Conservation (phyloP, 2,797 vertebrate species). For the Cuculus canorus region DNA sequence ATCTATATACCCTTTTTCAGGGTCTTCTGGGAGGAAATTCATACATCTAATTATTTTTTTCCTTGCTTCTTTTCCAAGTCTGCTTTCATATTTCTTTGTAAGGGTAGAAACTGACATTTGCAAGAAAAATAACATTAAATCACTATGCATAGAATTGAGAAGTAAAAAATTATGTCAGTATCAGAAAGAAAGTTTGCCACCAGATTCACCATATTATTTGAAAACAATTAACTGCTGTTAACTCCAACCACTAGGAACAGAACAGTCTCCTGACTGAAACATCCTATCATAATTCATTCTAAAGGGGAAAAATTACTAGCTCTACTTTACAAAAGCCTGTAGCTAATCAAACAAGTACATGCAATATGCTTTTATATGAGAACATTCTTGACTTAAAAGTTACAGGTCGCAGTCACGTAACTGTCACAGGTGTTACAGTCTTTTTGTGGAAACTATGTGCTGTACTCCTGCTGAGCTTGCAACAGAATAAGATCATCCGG, state of each 20-base stretch:
- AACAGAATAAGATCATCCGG: constrained; percentile 7
- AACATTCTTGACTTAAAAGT: neutral
- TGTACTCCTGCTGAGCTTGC: neutral
- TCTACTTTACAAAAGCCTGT: neutral
- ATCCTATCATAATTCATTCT: neutral
- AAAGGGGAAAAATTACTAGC: neutral
- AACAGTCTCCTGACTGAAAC: neutral
- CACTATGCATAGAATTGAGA: neutral
- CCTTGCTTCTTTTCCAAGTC: neutral
- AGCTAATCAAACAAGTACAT: neutral
- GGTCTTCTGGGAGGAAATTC: neutral
- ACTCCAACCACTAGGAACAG: neutral
- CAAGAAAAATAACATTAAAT: neutral
- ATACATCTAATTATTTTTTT: neutral
- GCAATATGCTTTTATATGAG: neutral
- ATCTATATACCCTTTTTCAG: neutral
- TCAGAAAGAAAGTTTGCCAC: neutral
- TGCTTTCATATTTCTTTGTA: neutral
- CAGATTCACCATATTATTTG: neutral
- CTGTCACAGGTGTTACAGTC: neutral
- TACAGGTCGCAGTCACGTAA: neutral
- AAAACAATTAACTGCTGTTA: neutral
- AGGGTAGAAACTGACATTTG: neutral
- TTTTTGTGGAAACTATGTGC: neutral
- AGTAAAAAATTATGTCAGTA: neutral